These are phyloP conservation scores for Cydia pomonella DNA, from an alignment of 1,140 invertebrate genomes.

Conservation along the genomic window DNA sequence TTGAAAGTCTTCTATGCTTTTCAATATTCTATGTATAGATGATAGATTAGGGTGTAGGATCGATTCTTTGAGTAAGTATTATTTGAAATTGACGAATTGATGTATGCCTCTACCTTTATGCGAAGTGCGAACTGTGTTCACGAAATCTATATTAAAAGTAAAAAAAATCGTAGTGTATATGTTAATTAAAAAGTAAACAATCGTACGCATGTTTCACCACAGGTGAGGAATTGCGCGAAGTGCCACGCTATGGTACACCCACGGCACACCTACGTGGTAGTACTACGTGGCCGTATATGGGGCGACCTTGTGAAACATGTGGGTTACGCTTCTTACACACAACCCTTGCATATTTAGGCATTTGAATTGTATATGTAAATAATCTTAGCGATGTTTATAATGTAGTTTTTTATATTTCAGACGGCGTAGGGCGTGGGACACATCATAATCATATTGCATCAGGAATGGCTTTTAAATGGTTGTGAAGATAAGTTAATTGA, in stretches of 20 bases:
- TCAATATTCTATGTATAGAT: slow-evolving; percentile 7
- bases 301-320: slow-evolving; percentile 3
- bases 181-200: background rate
- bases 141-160: no score
- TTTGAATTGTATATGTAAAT: background rate
- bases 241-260: background rate
- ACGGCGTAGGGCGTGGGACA: background rate
- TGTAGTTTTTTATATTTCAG: background rate
- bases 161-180: no score
- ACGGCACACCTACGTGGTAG: slow-evolving; percentile 14
- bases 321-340: slow-evolving; percentile 3
- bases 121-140: background rate
- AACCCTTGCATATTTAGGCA: slow-evolving; percentile 10
- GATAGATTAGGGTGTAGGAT: background rate
- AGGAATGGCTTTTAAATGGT: no score
- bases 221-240: background rate
- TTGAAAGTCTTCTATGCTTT: slow-evolving; percentile 21
- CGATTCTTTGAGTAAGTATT: background rate
- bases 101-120: background rate
- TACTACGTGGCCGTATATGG: slow-evolving; percentile 3
- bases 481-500: no score
- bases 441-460: background rate
- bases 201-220: background rate
- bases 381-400: background rate
- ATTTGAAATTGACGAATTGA: background rate